These are phyloP conservation scores for Phyllotreta striolata DNA, from an alignment of 2,888 invertebrate species.

Conservation along the genomic window DNA sequence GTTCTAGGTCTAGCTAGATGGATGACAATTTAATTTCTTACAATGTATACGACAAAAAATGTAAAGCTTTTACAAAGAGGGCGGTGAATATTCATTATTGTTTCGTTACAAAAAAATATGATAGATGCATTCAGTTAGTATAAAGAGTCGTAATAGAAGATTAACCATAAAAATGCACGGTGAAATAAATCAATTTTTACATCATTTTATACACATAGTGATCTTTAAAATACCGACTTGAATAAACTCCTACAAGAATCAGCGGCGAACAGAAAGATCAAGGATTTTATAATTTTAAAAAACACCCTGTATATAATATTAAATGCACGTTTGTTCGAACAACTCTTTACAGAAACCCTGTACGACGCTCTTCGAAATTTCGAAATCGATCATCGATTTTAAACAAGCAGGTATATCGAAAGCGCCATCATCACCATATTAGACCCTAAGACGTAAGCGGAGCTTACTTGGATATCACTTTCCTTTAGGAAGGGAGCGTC, in stretches of 20 bases:
- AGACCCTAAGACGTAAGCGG: slow-evolving; percentile 54
- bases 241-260: neutral
- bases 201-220: slow-evolving; percentile 7
- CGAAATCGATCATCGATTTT: slow-evolving; percentile 35
- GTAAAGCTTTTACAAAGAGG: slow-evolving; percentile 24
- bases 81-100: slow-evolving; percentile 16
- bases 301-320: slow-evolving; percentile 11
- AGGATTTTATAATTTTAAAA: neutral
- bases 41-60: slow-evolving; percentile 13
- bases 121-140: slow-evolving; percentile 17
- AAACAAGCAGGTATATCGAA: slow-evolving; percentile 51
- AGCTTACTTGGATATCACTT: slow-evolving; percentile 80
- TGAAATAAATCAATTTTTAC: slow-evolving; percentile 12
- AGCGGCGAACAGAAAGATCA: neutral
- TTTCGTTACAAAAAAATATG: slow-evolving; percentile 9
- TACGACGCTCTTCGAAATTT: slow-evolving; percentile 20
- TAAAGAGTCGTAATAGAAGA: slow-evolving; percentile 20
- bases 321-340: neutral
- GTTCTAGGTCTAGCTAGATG: slow-evolving; percentile 9
- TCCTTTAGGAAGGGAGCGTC: slow-evolving; percentile 86
- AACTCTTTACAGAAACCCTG: slow-evolving; percentile 39
- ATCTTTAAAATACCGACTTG: neutral
- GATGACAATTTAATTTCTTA: slow-evolving; percentile 17
- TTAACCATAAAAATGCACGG: slow-evolving; percentile 1
- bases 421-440: slow-evolving; percentile 59